Base-by-base conservation (phyloP, 2,113 vertebrate species). In the Periophthalmodon schlosseri region DNA sequence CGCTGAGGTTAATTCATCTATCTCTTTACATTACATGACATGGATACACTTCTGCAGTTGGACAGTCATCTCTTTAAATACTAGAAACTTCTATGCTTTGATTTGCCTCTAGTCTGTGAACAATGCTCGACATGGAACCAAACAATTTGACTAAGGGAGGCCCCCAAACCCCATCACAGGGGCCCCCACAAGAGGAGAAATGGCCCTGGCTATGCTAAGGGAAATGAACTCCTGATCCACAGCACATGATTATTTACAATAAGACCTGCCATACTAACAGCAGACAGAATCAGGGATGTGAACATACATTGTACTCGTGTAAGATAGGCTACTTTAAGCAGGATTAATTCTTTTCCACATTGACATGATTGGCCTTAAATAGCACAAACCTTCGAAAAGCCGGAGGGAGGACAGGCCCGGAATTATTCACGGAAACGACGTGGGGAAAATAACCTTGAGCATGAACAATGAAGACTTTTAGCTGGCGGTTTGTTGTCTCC, bases 361-460 rank as follows among this genome's bases (percentile, higher is more conserved):
- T 91, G 91, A 92, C 89, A 84, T 92, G 91, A 92, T 92, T 89
- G 89, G 89, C 87, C 90, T 86, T 92, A 91, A 91, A 91, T 90
- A 92, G 89, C 89, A 21, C 81, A 84, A 90, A 88, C 89, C 90
- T 88, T 87, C 57, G 23, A 60, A 88, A 88, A 88, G 90, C 89
- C 86, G 85, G 79, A 87, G 86, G 83, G 81, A 77, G 83, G 75
- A 85, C 86, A 84, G 88, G 89, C 84, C 86, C 79, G 36, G 90
- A 89, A 91, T 91, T 89, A 90, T 91, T 91, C 85, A 89, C 86
- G 83, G 83, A 84, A 86, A 82, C 84, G 86, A 90, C 80, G 88
- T 88, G 81, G 72, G 82, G 89, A 87, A 89, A 86, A 91, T 92
- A 92, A 93, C 93, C 91, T 91, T 92, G 87, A 92, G 86, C 85